Evolutionary conservation across 2,113 vertebrate genomes (phyloP), one percentile per base, ranked within the genome.

Genomic region (Hemiscyllium ocellatum): DNA sequence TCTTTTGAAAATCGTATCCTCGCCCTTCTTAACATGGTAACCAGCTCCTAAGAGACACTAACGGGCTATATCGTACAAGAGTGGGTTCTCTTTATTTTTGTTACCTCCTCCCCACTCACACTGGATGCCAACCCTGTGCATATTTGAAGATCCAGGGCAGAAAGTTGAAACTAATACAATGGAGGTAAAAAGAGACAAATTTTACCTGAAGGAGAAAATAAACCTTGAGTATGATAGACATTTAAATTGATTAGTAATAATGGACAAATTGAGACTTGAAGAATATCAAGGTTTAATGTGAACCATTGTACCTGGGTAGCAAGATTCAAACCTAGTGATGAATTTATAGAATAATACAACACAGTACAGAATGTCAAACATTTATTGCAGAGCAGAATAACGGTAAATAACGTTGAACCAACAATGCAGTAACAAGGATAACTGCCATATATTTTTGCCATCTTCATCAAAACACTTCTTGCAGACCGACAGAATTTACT

Each of bases 321-420:
- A 56, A 26, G 87, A 76, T 95, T 95, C 94, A 52, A 33, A 72
- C 52, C 69, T 52, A 95, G 94, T 95, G 94, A 37, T 72, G 94
- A 95, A 72, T 72, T 76, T 29, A 72, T 61, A 90, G 52, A 90
- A 90, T 90, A 90, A 42, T 97, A 98, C 97, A 98, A 96, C 97
- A 97, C 97, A 98, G 97, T 97, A 97, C 97, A 97, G 96, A 98
- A 98, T 98, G 99, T 97, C 98, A 98, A 99, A 99, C 98, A 99
- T 99, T 99, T 99, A 99, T 99, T 99, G 98, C 98, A 99, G 98
- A 99, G 98, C 99, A 98, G 98, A 98, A 98, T 99, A 99, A 98
- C 98, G 99, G 98, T 98, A 99, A 98, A 98, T 98, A 98, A 98
- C 93, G 97, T 98, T 97, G 97, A 98, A 97, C 97, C 98, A 97